A percentile compares a stretch with the other conserved stretches of the same genome.
Conservation (phyloP, 2,888 invertebrate genomes). For the Gnatocerus cornutus region DNA sequence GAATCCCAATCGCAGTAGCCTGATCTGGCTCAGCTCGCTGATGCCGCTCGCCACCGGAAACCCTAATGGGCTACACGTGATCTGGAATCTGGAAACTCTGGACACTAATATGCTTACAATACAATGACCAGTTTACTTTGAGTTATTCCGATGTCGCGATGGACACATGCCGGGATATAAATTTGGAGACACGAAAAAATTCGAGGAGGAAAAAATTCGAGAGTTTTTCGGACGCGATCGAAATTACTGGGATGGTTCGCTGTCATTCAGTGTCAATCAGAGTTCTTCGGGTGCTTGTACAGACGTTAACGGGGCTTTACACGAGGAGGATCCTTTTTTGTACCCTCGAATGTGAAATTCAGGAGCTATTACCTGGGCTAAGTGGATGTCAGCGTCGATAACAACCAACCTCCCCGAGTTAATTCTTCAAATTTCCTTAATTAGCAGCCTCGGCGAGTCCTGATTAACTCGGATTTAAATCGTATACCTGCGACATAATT, state of each 20-base stretch:
- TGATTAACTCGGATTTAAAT: slow-evolving; percentile 49
- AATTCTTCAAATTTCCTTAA: slow-evolving; percentile 47
- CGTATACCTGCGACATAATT: slow-evolving; percentile 60
- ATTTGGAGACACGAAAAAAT: slow-evolving; percentile 6
- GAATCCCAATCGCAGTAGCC: slow-evolving; percentile 63
- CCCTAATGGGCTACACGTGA: slow-evolving; percentile 71
- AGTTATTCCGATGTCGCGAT: slow-evolving; percentile 57
- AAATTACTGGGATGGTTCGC: slow-evolving; percentile 2
- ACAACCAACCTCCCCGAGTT: slow-evolving; percentile 27
- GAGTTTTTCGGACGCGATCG: slow-evolving; percentile 1
- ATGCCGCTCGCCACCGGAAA: slow-evolving; percentile 66
- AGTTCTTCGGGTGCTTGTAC: not conserved
- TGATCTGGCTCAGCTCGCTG: slow-evolving; percentile 53
- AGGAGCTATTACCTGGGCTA: slow-evolving; percentile 28
- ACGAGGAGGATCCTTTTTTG: not conserved
- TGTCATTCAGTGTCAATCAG: slow-evolving; percentile 28
- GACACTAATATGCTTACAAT: slow-evolving; percentile 67
- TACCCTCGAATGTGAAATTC: slow-evolving; percentile 4
- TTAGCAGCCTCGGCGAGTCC: slow-evolving; percentile 42
- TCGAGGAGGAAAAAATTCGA: slow-evolving; percentile 1
- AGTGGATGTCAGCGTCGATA: slow-evolving; percentile 36
- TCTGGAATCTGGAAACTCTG: slow-evolving; percentile 68
- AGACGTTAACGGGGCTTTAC: slow-evolving; percentile 9
- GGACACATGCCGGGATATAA: slow-evolving; percentile 11
- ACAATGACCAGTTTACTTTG: slow-evolving; percentile 67